phyloP scores from a whole-genome alignment of 2,888 invertebrate species.

The Lissocephala sabroskyi region DNA sequence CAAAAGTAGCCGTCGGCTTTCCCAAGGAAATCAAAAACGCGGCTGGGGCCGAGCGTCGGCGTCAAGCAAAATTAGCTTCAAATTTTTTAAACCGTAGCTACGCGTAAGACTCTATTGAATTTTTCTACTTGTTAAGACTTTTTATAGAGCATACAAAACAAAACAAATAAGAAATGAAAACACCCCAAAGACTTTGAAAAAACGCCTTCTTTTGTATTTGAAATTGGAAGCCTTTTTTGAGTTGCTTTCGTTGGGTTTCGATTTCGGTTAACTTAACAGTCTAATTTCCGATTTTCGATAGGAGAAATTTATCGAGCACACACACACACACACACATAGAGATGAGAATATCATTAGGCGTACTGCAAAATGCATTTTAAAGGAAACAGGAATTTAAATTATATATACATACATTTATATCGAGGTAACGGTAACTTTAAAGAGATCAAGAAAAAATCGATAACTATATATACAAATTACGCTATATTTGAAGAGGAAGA shows the following conservation, averaged over 20 bases:
- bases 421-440: conserved; percentile 4
- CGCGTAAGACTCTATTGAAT: background rate
- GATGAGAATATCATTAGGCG: conserved; percentile 53
- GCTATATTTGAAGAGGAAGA: conserved; percentile 30
- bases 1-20: too few relatives aligned
- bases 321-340: conserved; percentile 13
- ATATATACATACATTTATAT: conserved; percentile 59
- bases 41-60: too few relatives aligned
- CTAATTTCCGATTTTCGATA: too few relatives aligned
- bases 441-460: conserved; percentile 9
- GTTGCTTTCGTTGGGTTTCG: too few relatives aligned
- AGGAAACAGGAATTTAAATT: conserved; percentile 60
- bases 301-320: background rate
- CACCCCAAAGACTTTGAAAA: conserved; percentile 19
- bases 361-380: conserved; percentile 57
- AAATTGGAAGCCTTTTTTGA: conserved; percentile 7
- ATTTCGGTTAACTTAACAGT: too few relatives aligned
- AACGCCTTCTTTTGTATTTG: conserved; percentile 12
- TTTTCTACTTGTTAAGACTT: conserved; percentile 5
- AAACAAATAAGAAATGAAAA: conserved; percentile 10
- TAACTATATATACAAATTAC: conserved; percentile 23
- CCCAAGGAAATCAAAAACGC: too few relatives aligned
- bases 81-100: too few relatives aligned
- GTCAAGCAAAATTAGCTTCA: too few relatives aligned
- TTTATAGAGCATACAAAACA: conserved; percentile 4